Evolutionary conservation across 2,888 invertebrate genomes (phyloP).

Genomic region (Drosophila flavopinicola): DNA sequence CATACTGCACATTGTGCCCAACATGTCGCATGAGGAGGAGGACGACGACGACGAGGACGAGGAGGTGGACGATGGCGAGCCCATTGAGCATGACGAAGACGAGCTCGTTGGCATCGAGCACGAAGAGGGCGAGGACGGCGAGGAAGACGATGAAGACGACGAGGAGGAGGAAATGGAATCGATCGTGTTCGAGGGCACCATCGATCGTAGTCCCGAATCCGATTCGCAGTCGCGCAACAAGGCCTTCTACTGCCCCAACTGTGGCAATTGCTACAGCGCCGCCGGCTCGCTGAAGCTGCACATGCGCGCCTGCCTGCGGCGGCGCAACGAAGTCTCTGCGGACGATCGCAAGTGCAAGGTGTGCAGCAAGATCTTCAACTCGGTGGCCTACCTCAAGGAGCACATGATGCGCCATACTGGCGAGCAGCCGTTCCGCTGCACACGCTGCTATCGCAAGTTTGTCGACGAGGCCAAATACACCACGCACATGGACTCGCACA

Average conservation of each 20-base stretch:
- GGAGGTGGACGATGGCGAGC: not conserved
- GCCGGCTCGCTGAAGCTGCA: constrained; percentile 83
- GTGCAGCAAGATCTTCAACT: constrained; percentile 83
- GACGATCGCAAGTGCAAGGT: constrained; percentile 83
- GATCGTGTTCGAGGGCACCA: constrained; percentile 63
- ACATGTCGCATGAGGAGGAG: constrained; percentile 7
- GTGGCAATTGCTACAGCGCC: constrained; percentile 84
- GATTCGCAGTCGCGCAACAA: constrained; percentile 66
- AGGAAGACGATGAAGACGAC: too few relatives aligned
- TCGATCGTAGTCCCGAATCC: constrained; percentile 55
- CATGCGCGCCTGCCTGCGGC: constrained; percentile 83
- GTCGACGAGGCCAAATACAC: constrained; percentile 82
- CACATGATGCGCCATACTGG: constrained; percentile 84
- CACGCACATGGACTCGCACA: constrained; percentile 82
- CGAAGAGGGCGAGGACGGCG: constrained; percentile 56
- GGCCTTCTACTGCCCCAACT: constrained; percentile 84
- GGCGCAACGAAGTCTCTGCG: constrained; percentile 79
- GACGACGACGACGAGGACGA: constrained; percentile 15
- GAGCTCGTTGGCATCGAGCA: constrained; percentile 52
- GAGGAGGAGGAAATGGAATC: constrained; percentile 63
- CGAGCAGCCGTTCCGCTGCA: constrained; percentile 82
- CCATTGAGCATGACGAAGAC: constrained; percentile 38
- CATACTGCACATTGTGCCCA: constrained; percentile 73
- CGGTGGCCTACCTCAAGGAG: constrained; percentile 83
- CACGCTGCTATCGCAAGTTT: constrained; percentile 83